phyloP scores from a whole-genome alignment of 2,888 invertebrate genomes.

The Calephelis perditalis region DNA sequence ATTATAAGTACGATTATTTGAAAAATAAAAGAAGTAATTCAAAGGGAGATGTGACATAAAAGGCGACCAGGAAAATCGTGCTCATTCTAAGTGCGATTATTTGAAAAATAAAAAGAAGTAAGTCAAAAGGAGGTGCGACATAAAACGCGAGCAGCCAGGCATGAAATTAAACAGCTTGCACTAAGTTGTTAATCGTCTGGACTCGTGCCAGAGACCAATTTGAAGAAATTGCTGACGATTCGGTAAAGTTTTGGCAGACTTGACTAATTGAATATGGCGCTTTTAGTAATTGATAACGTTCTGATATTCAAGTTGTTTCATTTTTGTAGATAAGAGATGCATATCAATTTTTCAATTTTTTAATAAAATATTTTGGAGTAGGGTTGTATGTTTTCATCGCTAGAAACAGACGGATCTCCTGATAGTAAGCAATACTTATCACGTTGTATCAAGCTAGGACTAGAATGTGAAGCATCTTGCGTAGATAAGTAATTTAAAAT shows the following conservation, averaged over 20 bases:
- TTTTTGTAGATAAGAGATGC: conserved; percentile 8
- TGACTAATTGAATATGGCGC: conserved; percentile 28
- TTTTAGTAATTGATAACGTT: conserved; percentile 14
- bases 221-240: conserved; percentile 57
- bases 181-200: conserved; percentile 67
- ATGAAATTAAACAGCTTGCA: conserved; percentile 64
- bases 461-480: too few species aligned
- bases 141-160: conserved; percentile 47
- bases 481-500: too few species aligned
- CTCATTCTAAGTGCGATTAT: not conserved
- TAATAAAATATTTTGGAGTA: not conserved
- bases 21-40: not conserved
- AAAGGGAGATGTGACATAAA: conserved; percentile 30
- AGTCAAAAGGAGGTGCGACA: conserved; percentile 22
- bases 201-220: conserved; percentile 58
- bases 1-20: not conserved
- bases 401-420: too few species aligned
- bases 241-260: conserved; percentile 31
- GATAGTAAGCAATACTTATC: too few species aligned
- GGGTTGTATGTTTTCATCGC: too few species aligned
- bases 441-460: too few species aligned
- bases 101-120: not conserved
- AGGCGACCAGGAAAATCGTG: conserved; percentile 35
- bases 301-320: conserved; percentile 9
- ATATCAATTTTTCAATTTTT: conserved; percentile 7